A percentile compares a stretch with the other conserved stretches of the same genome.
Conservation (phyloP, 2,888 invertebrate species). For the Electrophaes corylata region DNA sequence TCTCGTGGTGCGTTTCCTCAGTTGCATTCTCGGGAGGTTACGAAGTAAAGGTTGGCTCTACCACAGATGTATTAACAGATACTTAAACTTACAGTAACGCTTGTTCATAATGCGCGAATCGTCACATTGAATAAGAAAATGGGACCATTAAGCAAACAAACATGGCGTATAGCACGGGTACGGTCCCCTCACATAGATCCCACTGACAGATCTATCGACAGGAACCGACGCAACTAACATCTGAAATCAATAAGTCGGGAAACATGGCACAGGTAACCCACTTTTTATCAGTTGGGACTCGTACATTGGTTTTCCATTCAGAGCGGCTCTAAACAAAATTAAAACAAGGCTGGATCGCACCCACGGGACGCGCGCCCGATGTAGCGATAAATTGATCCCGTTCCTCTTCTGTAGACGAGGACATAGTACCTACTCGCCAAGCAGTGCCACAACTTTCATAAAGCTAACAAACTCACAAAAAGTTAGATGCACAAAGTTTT, state of each 20-base stretch:
- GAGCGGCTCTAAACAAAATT: conserved; percentile 50
- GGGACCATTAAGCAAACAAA: too few relatives aligned
- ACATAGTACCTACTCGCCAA: conserved; percentile 1
- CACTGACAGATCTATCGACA: neutral
- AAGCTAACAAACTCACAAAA: neutral
- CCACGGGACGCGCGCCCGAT: conserved; percentile 46
- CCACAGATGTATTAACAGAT: too few relatives aligned
- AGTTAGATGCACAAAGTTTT: too few relatives aligned
- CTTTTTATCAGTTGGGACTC: conserved; percentile 39
- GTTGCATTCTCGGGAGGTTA: too few relatives aligned
- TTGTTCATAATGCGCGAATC: too few relatives aligned
- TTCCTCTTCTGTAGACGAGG: conserved; percentile 16
- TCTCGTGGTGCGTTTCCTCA: too few relatives aligned
- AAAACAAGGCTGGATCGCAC: conserved; percentile 50
- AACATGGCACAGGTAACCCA: conserved; percentile 26
- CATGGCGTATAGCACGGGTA: too few relatives aligned
- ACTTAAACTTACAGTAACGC: too few relatives aligned
- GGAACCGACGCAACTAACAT: conserved; percentile 1
- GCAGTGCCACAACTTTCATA: neutral
- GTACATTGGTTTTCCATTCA: conserved; percentile 48
- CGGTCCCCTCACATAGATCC: neutral
- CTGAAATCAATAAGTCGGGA: conserved; percentile 18
- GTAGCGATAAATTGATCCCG: conserved; percentile 54
- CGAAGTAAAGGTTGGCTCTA: too few relatives aligned
- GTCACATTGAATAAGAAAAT: too few relatives aligned